Base-by-base conservation (phyloP, 2,797 vertebrate species). In the Pseudomugil tenellus region DNA sequence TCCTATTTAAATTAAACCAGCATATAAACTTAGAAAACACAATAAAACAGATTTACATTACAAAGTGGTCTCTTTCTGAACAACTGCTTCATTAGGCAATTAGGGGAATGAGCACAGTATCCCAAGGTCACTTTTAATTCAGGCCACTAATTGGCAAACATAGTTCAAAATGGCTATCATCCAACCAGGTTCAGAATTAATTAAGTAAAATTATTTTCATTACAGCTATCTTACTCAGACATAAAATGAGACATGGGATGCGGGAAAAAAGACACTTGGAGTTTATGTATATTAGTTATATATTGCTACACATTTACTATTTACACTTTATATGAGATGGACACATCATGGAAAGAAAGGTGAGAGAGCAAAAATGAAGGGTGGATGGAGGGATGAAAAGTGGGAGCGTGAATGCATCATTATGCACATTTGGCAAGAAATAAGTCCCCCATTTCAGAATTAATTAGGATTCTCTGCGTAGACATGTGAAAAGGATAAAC, bases 101-200 rank as follows among this genome's bases (percentile, higher is more conserved):
- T 91, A 95, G 92, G 95, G 92, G 93, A 92, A 93, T 94, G 93
- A 92, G 91, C 93, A 88, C 91, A 94, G 94, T 93, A 94, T 94
- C 96, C 96, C 95, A 96, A 98, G 97, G 97, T 99, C 96, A 97
- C 94, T 96, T 97, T 96, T 97, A 96, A 99, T 98, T 98, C 97
- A 96, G 95, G 95, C 95, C 81, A 92, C 91, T 97, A 98, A 99
- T 98, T 98, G 96, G 96, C 96, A 97, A 97, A 98, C 95, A 96
- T 94, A 95, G 94, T 96, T 97, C 95, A 96, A 96, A 98, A 97
- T 96, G 96, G 95, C 95, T 95, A 96, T 97, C 95, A 97, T 96
- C 95, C 95, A 96, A 93, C 94, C 94, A 94, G 95, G 93, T 94
- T 95, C 91, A 88, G 93, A 97, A 97, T 98, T 97, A 97, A 98